These are phyloP conservation scores for Conus betulinus DNA, from an alignment of 1,140 invertebrate species.

Conservation along the genomic window DNA sequence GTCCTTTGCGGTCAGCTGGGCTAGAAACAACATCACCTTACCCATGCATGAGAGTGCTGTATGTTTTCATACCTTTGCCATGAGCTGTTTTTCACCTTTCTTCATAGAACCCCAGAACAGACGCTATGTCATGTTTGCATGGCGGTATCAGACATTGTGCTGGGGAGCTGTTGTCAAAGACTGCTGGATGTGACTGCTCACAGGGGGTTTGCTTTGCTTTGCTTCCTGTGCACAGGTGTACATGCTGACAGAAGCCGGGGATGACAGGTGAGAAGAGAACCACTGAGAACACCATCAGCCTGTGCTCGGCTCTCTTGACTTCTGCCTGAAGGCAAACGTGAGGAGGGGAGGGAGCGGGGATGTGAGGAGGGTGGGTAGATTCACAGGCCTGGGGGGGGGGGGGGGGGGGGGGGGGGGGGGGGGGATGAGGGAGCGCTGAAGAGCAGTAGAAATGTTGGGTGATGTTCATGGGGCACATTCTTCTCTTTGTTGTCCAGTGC, in stretches of 20 bases:
- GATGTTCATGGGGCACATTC: too few relatives aligned
- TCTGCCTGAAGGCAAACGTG: background rate
- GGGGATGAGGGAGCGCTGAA: too few relatives aligned
- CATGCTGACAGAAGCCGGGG: conserved; percentile 26
- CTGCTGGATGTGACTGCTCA: background rate
- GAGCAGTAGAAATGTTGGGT: too few relatives aligned
- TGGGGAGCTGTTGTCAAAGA: too few relatives aligned
- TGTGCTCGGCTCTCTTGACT: background rate
- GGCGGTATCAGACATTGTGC: too few relatives aligned
- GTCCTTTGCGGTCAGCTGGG: too few relatives aligned
- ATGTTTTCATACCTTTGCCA: too few relatives aligned
- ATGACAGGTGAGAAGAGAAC: conserved; percentile 19
- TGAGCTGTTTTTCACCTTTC: too few relatives aligned
- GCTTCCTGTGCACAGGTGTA: conserved; percentile 7
- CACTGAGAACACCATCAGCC: background rate
- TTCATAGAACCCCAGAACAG: too few relatives aligned
- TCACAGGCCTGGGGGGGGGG: background rate
- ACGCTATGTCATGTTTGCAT: too few relatives aligned
- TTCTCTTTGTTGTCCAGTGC: background rate
- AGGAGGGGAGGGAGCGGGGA: background rate
- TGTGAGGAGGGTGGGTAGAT: background rate
- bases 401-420: background rate
- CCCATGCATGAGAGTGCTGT: too few relatives aligned
- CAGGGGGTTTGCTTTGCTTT: background rate
- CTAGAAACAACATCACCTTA: too few relatives aligned